Base-by-base conservation (phyloP, 2,797 vertebrate genomes). In the Acrocephalus scirpaceus region DNA sequence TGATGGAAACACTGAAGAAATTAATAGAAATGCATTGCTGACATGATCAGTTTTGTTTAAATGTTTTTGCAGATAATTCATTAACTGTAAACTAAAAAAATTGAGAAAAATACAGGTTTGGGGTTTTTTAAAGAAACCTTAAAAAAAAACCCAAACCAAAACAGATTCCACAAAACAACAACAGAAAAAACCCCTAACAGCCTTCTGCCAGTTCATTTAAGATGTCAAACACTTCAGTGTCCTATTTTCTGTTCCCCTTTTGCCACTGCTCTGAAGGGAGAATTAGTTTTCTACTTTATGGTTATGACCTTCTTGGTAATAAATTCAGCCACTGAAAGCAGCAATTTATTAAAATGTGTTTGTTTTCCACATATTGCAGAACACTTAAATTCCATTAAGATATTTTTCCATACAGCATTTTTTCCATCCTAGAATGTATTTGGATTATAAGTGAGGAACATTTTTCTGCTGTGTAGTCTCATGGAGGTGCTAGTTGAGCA, bases 161-260 rank as follows among this genome's bases (percentile, higher is more conserved):
- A 3, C 26, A 51, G 36, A 25, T 44, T 42, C 9, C 18, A 10
- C 26, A 77, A 78, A 92, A 50, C 54, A 86, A 23, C 58, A 56
- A 38, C 38, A 30, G 16, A 17, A 85, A 73, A 72, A 51, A 44
- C 4, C 6, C 2, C 10, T 36, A 47, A 17, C 3, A 61, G 22
- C n/a, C 12, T 78, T 69, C 38, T 93, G 20, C 47, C 17, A 7
- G 29, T 86, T 88, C 4, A 4, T 84, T 5, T 54, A 51, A 78
- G 61, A 77, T 29, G 30, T 72, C 54, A 75, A 72, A 81, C 36
- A 32, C 93, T 82, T 89, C 10, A 60, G 22, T 38, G 40, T 86
- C 29, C 23, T 88, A 11, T 94, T 93, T 95, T 90, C 48, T 54
- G 47, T 91, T 95, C 61, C 77, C 13, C 14, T 93, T 83, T 92